phyloP scores from a whole-genome alignment of 2,797 vertebrate species.

The Manis javanica region DNA sequence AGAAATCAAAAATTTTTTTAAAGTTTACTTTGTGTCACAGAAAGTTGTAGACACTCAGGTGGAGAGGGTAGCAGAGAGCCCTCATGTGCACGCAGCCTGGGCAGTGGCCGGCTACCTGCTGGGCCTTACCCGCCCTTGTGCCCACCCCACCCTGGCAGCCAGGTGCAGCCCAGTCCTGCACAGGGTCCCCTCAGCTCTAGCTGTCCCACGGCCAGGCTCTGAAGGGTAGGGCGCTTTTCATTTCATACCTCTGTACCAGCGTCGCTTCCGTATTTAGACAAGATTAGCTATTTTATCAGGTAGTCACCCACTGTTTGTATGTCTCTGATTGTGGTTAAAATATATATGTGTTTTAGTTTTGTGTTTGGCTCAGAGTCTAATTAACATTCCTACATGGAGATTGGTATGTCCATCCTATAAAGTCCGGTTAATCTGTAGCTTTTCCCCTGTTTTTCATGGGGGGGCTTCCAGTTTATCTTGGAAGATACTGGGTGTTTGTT shows the following conservation, averaged over 20 bases:
- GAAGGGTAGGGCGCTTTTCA: neutral
- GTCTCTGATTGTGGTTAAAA: neutral
- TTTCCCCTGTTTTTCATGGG: no score
- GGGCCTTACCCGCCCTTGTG: neutral
- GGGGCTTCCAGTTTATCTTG: neutral
- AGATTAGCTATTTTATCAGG: no score
- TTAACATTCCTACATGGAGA: accelerated
- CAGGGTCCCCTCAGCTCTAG: accelerated
- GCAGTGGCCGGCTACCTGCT: accelerated
- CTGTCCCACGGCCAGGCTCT: neutral
- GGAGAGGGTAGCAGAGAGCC: no score
- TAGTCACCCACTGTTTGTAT: neutral
- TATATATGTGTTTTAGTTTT: neutral
- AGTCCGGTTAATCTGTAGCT: neutral
- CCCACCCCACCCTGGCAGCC: no score
- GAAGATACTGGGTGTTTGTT: neutral
- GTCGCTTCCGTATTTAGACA: neutral
- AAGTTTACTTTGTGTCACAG: neutral
- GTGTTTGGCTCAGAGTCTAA: accelerated
- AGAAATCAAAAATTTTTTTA: neutral
- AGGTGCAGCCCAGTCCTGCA: neutral
- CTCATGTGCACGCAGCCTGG: accelerated
- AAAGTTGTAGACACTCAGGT: no score
- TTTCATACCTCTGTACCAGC: neutral
- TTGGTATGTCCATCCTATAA: no score